Conservation (phyloP, 2,797 vertebrate species). For the Diglossa cyanea region DNA sequence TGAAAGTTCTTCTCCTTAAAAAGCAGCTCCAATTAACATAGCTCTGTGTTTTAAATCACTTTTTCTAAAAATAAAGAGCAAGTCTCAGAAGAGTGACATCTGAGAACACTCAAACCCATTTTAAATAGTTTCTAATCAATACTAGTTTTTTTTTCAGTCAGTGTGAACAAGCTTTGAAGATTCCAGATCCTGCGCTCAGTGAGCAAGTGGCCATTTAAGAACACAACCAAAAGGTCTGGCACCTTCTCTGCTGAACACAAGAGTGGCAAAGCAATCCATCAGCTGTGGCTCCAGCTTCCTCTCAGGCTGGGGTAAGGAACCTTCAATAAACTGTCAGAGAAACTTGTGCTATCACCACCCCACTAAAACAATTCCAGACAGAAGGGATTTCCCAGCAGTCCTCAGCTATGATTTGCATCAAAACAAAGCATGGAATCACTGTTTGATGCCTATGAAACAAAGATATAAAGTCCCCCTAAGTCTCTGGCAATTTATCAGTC, state of each 20-base stretch:
- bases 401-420: neutral
- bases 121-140: neutral
- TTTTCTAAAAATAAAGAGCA: neutral
- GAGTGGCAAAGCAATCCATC: neutral
- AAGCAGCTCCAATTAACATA: neutral
- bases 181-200: neutral
- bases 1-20: neutral
- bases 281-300: neutral
- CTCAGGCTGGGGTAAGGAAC: neutral
- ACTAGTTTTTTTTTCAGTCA: neutral
- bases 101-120: neutral
- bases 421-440: neutral
- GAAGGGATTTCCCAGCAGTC: neutral
- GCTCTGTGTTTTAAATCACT: neutral
- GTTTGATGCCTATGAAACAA: neutral
- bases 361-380: neutral
- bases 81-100: neutral
- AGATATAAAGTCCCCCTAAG: fast-evolving
- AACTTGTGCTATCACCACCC: neutral
- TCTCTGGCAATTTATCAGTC: neutral
- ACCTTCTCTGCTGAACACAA: neutral
- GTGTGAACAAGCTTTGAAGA: neutral
- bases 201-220: neutral
- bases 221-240: neutral
- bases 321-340: neutral